These are phyloP conservation scores for Microtus oregoni DNA, from an alignment of 2,113 vertebrate species.

Conservation along the genomic window DNA sequence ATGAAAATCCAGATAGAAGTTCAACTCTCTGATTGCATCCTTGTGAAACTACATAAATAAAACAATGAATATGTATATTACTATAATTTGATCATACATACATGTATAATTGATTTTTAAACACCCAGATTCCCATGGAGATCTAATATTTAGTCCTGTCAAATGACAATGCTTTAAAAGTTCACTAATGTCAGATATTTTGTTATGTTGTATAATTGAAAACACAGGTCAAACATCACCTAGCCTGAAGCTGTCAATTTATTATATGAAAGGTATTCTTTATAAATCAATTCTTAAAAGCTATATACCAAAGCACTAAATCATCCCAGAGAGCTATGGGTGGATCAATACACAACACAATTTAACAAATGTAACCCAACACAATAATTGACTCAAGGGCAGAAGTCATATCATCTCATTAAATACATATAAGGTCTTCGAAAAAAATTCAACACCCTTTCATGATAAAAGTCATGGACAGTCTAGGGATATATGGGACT, in stretches of 20 bases:
- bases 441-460: background rate
- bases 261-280: background rate
- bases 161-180: background rate
- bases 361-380: background rate
- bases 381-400: background rate
- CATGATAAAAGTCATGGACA: background rate
- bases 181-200: constrained; percentile 3
- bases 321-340: background rate
- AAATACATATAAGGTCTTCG: background rate
- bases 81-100: background rate
- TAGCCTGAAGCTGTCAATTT: background rate
- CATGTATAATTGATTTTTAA: constrained; percentile 1
- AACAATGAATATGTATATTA: constrained; percentile 35
- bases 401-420: background rate
- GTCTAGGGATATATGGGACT: no score
- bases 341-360: background rate
- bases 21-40: background rate
- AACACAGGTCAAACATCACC: background rate
- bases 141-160: background rate
- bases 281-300: constrained; percentile 18
- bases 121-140: background rate
- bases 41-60: background rate
- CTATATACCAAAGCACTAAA: background rate
- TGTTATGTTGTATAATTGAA: background rate
- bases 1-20: constrained; percentile 75